These are phyloP conservation scores for Coracias cyanogaster DNA, from an alignment of 2,797 vertebrate species.

Conservation along the genomic window DNA sequence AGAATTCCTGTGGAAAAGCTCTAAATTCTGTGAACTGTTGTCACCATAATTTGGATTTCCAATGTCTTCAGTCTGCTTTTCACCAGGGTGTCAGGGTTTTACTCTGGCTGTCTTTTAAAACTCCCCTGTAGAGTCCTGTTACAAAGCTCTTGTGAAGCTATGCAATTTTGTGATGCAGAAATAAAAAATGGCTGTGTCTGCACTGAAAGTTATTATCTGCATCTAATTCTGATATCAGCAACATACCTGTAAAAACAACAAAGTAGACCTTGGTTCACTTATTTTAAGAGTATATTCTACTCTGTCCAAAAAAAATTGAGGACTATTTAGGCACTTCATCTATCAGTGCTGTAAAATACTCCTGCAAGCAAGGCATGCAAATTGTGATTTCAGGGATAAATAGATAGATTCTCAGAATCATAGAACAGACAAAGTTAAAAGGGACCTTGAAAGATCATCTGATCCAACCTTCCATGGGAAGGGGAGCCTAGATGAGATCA, in stretches of 20 bases:
- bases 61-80: not conserved
- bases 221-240: not conserved
- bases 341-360: not conserved
- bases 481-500: not conserved
- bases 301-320: not conserved
- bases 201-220: not conserved
- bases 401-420: not conserved
- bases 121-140: accelerated
- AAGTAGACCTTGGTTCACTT: not conserved
- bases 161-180: not conserved
- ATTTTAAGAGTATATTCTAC: not conserved
- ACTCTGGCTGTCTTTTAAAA: not conserved
- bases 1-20: not conserved
- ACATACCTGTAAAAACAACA: not conserved
- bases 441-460: not conserved
- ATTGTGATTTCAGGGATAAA: not conserved
- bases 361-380: not conserved
- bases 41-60: not conserved
- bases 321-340: not conserved
- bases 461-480: not conserved
- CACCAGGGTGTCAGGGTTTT: not conserved
- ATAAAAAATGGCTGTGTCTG: not conserved
- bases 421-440: not conserved
- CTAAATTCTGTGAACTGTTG: not conserved
- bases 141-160: not conserved